phyloP scores from a whole-genome alignment of 2,113 vertebrate genomes.

The Phoenicopterus ruber region DNA sequence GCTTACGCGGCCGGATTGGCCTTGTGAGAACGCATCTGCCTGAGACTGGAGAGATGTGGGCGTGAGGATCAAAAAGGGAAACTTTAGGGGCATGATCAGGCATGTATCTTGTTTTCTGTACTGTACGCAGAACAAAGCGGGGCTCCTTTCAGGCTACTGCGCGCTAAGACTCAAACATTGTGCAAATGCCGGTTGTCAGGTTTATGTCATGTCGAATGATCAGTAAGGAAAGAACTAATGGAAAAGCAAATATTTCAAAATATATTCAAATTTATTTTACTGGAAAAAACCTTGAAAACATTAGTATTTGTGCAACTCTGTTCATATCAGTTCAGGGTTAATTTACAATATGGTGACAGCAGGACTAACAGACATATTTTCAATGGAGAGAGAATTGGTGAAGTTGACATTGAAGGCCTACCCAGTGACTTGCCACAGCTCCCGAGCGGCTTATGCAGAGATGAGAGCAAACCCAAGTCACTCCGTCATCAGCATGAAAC shows the following conservation, averaged over 20 bases:
- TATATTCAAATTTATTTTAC: background rate
- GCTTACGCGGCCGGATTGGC: accelerated
- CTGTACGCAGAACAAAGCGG: background rate
- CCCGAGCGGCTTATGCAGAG: background rate
- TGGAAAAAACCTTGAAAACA: background rate
- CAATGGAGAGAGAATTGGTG: background rate
- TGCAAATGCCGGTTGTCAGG: accelerated
- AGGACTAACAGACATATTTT: background rate
- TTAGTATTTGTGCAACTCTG: background rate
- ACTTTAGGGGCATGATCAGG: background rate
- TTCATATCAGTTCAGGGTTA: background rate
- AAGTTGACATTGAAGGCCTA: background rate
- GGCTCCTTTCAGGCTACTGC: background rate
- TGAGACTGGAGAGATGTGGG: background rate
- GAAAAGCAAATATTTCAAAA: background rate
- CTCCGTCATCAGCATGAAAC: background rate
- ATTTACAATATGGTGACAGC: background rate
- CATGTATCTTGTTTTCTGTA: background rate
- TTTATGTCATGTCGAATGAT: background rate
- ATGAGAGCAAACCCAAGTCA: background rate
- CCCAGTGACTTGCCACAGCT: background rate
- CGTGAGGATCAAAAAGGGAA: background rate
- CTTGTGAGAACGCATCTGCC: background rate
- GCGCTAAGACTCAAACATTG: background rate
- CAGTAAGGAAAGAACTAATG: background rate